Conservation (phyloP, 2,113 vertebrate species). For the Crocuta crocuta region DNA sequence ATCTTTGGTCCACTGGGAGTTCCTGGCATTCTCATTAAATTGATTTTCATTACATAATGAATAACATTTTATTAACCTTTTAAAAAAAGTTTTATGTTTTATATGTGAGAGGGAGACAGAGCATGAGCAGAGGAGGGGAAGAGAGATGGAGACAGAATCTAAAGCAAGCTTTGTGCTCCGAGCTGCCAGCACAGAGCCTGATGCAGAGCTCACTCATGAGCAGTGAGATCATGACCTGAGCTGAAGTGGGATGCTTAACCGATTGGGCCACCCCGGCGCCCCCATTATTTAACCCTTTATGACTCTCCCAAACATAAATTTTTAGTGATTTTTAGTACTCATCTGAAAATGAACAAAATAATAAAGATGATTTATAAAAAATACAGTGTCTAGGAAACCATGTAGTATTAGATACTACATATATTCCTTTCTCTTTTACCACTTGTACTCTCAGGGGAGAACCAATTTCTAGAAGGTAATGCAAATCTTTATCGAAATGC, state of each 20-base stretch:
- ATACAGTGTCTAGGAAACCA: not conserved
- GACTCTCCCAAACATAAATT: not conserved
- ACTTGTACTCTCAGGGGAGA: not conserved
- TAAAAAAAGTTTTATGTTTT: not conserved
- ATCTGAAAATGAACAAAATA: constrained; percentile 14
- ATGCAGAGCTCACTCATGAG: fast-evolving
- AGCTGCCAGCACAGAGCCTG: no score
- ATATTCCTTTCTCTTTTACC: not conserved
- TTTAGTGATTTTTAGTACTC: not conserved
- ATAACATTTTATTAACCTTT: not conserved
- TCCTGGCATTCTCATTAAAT: not conserved
- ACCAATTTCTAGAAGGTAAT: not conserved
- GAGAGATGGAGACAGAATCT: no score
- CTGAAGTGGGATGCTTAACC: no score
- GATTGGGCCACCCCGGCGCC: no score
- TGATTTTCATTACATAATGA: not conserved
- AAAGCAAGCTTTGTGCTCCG: no score
- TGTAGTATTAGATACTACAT: not conserved
- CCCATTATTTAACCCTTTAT: not conserved
- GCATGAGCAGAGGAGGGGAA: no score
- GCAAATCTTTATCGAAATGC: not conserved
- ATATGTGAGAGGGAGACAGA: no score
- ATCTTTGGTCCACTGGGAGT: not conserved
- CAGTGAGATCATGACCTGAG: no score
- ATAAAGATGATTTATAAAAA: constrained; percentile 23